A percentile compares a stretch with the other conserved stretches of the same genome.
phyloP scores from a whole-genome alignment of 2,113 vertebrate genomes.

The Hemiscyllium ocellatum region DNA sequence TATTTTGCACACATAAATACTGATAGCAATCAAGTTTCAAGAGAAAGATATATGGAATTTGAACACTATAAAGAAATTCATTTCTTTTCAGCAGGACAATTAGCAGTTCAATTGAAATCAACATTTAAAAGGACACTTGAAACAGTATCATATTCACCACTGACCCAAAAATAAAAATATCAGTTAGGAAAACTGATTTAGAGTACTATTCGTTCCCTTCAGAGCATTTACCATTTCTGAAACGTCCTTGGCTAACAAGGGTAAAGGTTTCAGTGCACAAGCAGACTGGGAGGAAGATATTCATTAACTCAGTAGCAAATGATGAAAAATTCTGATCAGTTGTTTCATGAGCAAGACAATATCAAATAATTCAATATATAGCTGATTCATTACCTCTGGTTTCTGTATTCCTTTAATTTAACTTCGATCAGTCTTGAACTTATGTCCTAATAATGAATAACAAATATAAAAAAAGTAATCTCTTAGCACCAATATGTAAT shows the following conservation, averaged over 20 bases:
- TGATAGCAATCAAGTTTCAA: background rate
- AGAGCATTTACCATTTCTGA: background rate
- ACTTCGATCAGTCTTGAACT: constrained; percentile 34
- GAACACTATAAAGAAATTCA: background rate
- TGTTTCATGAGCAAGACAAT: background rate
- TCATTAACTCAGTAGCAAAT: too few species aligned
- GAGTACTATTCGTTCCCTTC: background rate
- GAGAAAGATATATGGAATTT: background rate
- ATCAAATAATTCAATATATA: background rate
- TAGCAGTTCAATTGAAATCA: background rate
- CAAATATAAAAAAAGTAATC: background rate
- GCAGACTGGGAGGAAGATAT: background rate
- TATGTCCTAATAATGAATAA: constrained; percentile 28
- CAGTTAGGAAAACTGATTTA: background rate
- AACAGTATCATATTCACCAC: background rate
- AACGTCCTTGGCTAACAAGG: background rate
- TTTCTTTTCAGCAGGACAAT: background rate
- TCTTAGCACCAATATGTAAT: background rate
- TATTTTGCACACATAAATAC: background rate
- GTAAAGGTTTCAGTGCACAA: background rate
- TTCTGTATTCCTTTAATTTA: constrained; percentile 34
- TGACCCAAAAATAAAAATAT: background rate
- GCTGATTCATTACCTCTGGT: constrained; percentile 19
- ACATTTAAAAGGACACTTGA: background rate
- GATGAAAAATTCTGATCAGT: background rate